A percentile compares a stretch with the other conserved stretches of the same genome.
These are phyloP conservation scores for Pipistrellus pipistrellus DNA, from an alignment of 2,797 vertebrate species.

Conservation along the genomic window DNA sequence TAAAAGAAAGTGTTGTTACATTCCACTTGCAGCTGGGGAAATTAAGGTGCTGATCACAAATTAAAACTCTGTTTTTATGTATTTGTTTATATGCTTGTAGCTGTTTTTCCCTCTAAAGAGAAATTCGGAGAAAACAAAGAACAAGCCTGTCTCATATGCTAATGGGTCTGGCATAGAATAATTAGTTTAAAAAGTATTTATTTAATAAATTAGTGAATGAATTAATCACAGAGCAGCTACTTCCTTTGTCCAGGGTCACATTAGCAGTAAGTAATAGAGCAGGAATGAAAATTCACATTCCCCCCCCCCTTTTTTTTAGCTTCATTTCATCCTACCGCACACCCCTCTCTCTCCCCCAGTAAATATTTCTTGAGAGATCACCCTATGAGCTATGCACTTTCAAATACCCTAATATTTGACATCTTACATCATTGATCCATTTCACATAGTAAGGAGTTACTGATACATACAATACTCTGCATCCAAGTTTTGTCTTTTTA, in stretches of 20 bases:
- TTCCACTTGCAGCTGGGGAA: background rate
- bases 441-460: background rate
- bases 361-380: constrained; percentile 5
- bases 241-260: background rate
- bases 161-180: background rate
- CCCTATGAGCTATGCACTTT: background rate
- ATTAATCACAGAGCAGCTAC: background rate
- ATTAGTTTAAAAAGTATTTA: background rate
- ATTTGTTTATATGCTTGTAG: background rate
- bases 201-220: constrained; percentile 35
- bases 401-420: background rate
- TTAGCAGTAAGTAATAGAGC: background rate
- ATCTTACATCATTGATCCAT: background rate
- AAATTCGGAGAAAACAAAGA: constrained; percentile 1
- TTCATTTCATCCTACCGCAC: background rate
- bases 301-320: background rate
- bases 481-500: constrained; percentile 31
- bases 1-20: background rate
- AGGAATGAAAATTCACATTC: constrained; percentile 1
- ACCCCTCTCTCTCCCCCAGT: background rate
- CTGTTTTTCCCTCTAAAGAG: background rate
- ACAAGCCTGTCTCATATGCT: background rate
- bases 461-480: background rate
- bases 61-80: constrained; percentile 21
- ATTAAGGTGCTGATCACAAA: background rate